Evolutionary conservation across 2,113 vertebrate genomes (phyloP).

Genomic region (Dascyllus trimaculatus): DNA sequence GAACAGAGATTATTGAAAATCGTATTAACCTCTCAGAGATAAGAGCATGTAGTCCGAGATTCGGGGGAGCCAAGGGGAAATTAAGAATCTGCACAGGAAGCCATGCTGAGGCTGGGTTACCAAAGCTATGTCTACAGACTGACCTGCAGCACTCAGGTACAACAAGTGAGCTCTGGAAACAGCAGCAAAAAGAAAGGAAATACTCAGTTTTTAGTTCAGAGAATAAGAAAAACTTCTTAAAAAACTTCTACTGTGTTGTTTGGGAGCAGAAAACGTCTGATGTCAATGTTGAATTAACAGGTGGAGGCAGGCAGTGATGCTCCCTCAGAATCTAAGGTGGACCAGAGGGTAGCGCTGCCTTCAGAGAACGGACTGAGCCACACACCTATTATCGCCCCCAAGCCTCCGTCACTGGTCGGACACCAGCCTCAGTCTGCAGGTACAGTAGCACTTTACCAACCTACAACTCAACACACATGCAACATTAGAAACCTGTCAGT

Average conservation of each 20-base stretch:
- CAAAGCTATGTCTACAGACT: constrained; percentile 80
- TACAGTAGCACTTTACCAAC: constrained; percentile 56
- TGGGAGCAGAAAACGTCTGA: too few relatives aligned
- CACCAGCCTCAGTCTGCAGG: constrained; percentile 92
- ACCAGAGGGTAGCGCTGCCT: constrained; percentile 85
- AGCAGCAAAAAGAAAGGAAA: too few relatives aligned
- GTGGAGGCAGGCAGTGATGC: constrained; percentile 89
- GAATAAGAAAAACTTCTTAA: background rate
- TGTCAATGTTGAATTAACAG: constrained; percentile 72
- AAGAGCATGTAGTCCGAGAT: background rate
- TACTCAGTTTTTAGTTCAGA: too few relatives aligned
- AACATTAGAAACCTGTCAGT: background rate
- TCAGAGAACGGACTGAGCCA: constrained; percentile 93
- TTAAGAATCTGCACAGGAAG: constrained; percentile 51
- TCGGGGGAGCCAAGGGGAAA: constrained; percentile 28
- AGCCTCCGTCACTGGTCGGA: constrained; percentile 87
- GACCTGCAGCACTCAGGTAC: constrained; percentile 77
- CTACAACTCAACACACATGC: background rate
- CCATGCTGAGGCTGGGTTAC: constrained; percentile 84
- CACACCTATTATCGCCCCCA: constrained; percentile 88
- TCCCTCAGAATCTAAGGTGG: constrained; percentile 87
- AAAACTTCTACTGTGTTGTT: too few relatives aligned
- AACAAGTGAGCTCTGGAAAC: constrained; percentile 16
- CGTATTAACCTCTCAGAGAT: constrained; percentile 43
- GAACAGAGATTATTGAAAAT: constrained; percentile 47